Evolutionary conservation across 2,113 vertebrate genomes (phyloP), one percentile per base, ranked within the genome.

Genomic region (Chinchilla lanigera): DNA sequence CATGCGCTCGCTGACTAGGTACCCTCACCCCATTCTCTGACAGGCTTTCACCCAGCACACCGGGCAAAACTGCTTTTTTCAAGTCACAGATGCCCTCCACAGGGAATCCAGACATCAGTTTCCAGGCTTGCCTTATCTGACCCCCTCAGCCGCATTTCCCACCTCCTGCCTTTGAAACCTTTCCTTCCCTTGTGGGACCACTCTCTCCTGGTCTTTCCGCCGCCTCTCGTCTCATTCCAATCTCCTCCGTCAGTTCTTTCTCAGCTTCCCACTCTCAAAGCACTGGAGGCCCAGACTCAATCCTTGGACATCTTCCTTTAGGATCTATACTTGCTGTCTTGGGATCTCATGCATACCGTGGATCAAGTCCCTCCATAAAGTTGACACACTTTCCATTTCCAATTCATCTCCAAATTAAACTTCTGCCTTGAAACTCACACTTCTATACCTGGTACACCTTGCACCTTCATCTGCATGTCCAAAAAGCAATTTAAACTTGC

Each of bases 391-490:
- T 47, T 86, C 69, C 52, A 84, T 81, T 75, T 96, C 89, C 44
- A 96, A 69, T 52, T 89, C 60, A 65, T 61, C 5, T 54, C 13
- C 73, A 96, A 24, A 89, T 94, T 94, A 65, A 83, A 80, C 24
- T 10, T 86, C 50, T 87, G 44, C 56, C 73, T 44, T 86, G 5
- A 89, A 96, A 93, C 56, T 63, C 58, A 56, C 41, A 67, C 41
- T 87, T 95, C 7, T 35, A 8, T 35, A 44, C 26, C 63, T 16
- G 22, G 0, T 50, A 60, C 26, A 69, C 38, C 41, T 33, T 78
- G 63, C 54, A 56, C 54, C 73, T 83, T 41, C 41, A 80, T 24
- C 24, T 89, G 54, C 19, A 58, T 86, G 16, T 94, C 71, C 52
- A 93, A 35, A 60, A 84, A 19, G 5, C 88, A 86, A 50, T 77